phyloP scores from a whole-genome alignment of 2,113 vertebrate genomes.

The Psilopogon haemacephalus region DNA sequence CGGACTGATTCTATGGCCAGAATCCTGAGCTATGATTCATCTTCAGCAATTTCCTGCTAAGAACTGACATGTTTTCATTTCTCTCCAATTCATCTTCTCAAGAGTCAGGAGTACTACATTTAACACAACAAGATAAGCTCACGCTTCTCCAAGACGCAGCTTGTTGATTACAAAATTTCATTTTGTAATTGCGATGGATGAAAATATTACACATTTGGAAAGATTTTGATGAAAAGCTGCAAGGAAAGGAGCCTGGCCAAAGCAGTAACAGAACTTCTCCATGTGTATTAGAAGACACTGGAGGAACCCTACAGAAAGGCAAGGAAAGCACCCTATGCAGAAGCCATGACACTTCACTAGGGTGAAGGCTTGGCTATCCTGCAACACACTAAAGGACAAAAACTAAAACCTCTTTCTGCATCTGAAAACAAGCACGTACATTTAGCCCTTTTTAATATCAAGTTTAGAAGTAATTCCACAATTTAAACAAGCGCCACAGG shows the following conservation, averaged over 20 bases:
- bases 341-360: neutral
- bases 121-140: neutral
- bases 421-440: conserved; percentile 48
- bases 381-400: conserved; percentile 3
- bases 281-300: neutral
- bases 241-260: neutral
- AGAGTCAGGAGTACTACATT: neutral
- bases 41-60: conserved; percentile 3
- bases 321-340: neutral
- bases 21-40: conserved; percentile 1
- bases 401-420: conserved; percentile 8
- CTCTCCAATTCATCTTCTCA: neutral
- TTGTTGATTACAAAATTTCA: neutral
- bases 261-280: neutral
- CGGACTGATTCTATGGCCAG: neutral
- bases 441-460: conserved; percentile 57
- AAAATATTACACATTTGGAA: neutral
- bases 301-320: neutral
- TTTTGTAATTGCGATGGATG: neutral
- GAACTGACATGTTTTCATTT: neutral
- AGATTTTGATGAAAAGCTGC: neutral
- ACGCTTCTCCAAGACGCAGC: neutral
- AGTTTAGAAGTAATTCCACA: conserved; percentile 69
- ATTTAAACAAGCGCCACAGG: conserved; percentile 74
- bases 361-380: neutral